Evolutionary conservation across 1,140 invertebrate genomes (phyloP).

Genomic region (Pseudomyrmex sp.): DNA sequence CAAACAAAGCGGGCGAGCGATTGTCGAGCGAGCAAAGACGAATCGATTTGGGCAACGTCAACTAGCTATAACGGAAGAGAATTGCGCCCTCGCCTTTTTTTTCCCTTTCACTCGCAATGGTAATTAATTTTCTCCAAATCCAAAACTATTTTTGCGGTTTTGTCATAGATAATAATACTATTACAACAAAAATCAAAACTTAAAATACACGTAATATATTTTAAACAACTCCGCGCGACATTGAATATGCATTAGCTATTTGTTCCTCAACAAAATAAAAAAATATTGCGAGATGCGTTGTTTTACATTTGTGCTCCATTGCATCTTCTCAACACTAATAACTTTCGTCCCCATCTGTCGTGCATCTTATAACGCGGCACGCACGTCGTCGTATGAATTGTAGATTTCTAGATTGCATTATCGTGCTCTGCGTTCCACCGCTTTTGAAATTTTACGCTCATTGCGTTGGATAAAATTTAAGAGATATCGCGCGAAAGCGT

Average conservation of each 20-base stretch:
- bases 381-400: neutral
- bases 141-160: neutral
- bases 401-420: conserved; percentile 6
- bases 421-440: neutral
- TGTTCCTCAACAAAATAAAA: neutral
- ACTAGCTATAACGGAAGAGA: neutral
- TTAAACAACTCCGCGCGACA: neutral
- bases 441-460: conserved; percentile 18
- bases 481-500: neutral
- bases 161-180: neutral
- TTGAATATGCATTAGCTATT: neutral
- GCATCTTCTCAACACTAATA: neutral
- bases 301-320: too few relatives aligned
- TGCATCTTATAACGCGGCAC: neutral
- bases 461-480: conserved; percentile 1
- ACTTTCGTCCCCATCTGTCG: neutral
- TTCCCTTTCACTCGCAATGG: neutral
- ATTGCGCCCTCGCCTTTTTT: neutral
- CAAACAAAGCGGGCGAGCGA: conserved; percentile 41
- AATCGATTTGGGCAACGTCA: conserved; percentile 51
- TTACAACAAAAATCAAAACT: too few relatives aligned
- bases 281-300: neutral
- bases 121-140: conserved; percentile 30
- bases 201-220: neutral
- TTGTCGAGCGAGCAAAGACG: conserved; percentile 24